Base-by-base conservation (phyloP, 2,888 invertebrate species). In the Drosophila nr. perissopoda region DNA sequence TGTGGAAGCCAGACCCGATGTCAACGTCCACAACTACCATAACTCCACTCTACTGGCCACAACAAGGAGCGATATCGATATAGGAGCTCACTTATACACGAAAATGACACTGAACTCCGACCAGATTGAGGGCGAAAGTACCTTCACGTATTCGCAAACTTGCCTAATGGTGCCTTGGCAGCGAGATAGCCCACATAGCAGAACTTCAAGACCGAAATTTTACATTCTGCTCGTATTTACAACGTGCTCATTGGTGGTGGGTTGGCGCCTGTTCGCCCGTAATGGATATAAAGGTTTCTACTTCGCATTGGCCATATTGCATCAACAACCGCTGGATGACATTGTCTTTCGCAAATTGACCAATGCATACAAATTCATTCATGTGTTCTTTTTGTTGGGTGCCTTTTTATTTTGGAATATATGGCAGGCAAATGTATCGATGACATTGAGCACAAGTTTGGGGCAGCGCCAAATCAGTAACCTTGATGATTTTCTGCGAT, bases 101-200 rank as follows among this genome's bases (percentile, higher is more conserved):
- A 13, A 51, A 0, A 54, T 82, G 70, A 70, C 54, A 7, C 42
- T 53, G 0, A 38, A 63, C 7, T 46, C 78, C 5, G 25, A 58
- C 3, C 40, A 40, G 21, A 54, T 48, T 2, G 66, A 59, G 1
- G 73, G 69, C 3, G 16, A 25, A 16, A 51, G 66, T 0, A 53
- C 49, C 6, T 16, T 66, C 13, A 21, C 21, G n/a, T 0, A 49
- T 0, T 64, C 77, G 16, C 48, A 38, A 21, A 71, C 72, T 27
- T 87, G 83, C 27, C 40, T 83, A 0, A 51, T 82, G 27, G 82
- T 87, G n/a, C 88, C 84, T 1, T 64, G 58, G 61, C 64, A 63
- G 16, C 42, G 29, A 4, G 25, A 21, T 21, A 21, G 21, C 1
- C 21, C 21, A 21, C 21, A 29, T 6, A 0, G 29, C 5, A 5